Base-by-base conservation (phyloP, 2,113 vertebrate genomes). In the Urocolius indicus region DNA sequence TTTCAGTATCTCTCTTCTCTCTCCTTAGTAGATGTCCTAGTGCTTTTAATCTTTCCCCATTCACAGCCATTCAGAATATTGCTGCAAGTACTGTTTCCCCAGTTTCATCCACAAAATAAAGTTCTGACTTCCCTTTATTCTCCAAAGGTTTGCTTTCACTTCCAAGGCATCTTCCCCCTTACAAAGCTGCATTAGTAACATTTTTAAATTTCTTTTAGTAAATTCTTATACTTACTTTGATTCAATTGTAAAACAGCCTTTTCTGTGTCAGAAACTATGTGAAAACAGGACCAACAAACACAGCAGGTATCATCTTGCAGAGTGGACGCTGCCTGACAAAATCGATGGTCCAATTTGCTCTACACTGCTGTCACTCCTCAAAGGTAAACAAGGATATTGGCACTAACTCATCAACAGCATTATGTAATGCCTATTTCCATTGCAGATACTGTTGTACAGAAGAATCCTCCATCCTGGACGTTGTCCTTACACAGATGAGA, bases 381-480 rank as follows among this genome's bases (percentile, higher is more conserved):
- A 30, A 69, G 13, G 22, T 36, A 58, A 52, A n/a, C 24, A 78
- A 61, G 38, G 57, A 23, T 43, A 9, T 58, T 41, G 59, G 19
- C 23, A 75, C 45, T 75, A 36, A 30, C 24, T 77, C 38, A 36
- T 41, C 45, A n/a, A 1, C 29, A 81, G 43, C 38, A 41, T 41
- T 41, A 41, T 41, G 38, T 54, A 66, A 63, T 71, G 15, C 30
- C 7, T 36, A 2, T 78, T 21, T 86, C 23, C 32, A 9, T 67
- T 49, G 41, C 58, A 80, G 48, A 14, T 75, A 51, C 48, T 67
- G 19, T 27, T 6, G 1, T 48, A 9, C 30, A 57, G 48, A 49
- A 51, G 24, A 58, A 51, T 0, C 0, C 22, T 95, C 49, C 30
- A 6, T 57, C 36, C 30, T 43, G 43, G 30, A 62, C 0, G 0